phyloP scores from a whole-genome alignment of 1,140 invertebrate species.

The Drosophila bipectinata region DNA sequence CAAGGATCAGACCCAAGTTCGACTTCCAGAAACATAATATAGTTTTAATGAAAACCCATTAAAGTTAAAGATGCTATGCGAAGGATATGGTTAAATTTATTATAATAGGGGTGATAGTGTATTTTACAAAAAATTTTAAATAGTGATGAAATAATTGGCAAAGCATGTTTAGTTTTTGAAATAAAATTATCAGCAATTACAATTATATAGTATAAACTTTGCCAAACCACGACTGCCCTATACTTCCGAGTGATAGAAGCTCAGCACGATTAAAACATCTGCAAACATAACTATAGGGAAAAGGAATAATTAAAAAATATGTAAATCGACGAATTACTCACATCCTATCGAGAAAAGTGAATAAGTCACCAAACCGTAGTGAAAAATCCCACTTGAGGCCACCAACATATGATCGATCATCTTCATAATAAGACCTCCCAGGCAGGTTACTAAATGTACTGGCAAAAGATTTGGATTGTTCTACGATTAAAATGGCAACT shows the following conservation, averaged over 20 bases:
- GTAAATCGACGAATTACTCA: too few species aligned
- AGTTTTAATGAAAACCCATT: neutral
- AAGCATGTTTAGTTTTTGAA: neutral
- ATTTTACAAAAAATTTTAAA: neutral
- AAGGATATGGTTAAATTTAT: neutral
- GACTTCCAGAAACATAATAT: too few species aligned
- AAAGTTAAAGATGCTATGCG: too few species aligned
- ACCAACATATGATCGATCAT: conserved; percentile 35
- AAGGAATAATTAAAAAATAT: neutral
- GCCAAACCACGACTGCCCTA: neutral
- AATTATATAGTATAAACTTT: too few species aligned
- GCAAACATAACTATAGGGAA: conserved; percentile 3
- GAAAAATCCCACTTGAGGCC: neutral
- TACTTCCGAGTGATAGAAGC: conserved; percentile 21
- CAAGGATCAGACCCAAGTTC: neutral
- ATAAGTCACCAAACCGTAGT: neutral
- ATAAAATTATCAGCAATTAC: too few species aligned
- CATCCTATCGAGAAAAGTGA: conserved; percentile 20
- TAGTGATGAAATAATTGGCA: neutral
- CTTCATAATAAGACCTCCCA: conserved; percentile 30
- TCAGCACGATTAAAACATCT: conserved; percentile 1
- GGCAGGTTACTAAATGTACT: conserved; percentile 36
- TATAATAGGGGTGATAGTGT: neutral
- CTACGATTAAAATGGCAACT: neutral
- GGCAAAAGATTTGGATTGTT: conserved; percentile 20